Conservation (phyloP, 2,797 vertebrate species). For the Euthynnus affinis region DNA sequence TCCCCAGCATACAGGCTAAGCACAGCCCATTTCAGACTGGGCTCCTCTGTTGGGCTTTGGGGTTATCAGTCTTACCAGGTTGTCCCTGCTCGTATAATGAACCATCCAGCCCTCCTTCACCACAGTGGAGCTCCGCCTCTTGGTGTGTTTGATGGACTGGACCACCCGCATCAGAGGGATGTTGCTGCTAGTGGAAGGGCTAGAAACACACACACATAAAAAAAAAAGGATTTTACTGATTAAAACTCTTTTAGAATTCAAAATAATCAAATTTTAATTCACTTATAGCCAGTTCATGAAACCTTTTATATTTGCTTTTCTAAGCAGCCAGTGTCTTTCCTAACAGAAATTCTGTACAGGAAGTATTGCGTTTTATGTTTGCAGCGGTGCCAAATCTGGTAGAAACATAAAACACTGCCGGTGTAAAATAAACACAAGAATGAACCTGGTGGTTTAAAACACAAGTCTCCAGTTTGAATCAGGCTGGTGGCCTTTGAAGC, state of each 20-base stretch:
- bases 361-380: slow-evolving; percentile 47
- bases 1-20: slow-evolving; percentile 47
- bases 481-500: not conserved
- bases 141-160: slow-evolving; percentile 91
- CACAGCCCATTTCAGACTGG: slow-evolving; percentile 56
- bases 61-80: slow-evolving; percentile 85
- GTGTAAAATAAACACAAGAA: slow-evolving; percentile 38
- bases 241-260: not conserved
- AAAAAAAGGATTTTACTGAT: slow-evolving; percentile 29
- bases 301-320: slow-evolving; percentile 32
- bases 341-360: slow-evolving; percentile 34
- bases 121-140: slow-evolving; percentile 89
- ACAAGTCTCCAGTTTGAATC: slow-evolving; percentile 35
- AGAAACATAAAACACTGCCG: slow-evolving; percentile 43
- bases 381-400: not conserved
- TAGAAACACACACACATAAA: slow-evolving; percentile 59
- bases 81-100: slow-evolving; percentile 90
- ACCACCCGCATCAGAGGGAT: slow-evolving; percentile 92
- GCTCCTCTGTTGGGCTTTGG: slow-evolving; percentile 53
- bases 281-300: slow-evolving; percentile 3
- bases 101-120: slow-evolving; percentile 92
- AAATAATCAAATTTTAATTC: slow-evolving; percentile 1
- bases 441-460: slow-evolving; percentile 36
- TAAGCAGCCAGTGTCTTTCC: slow-evolving; percentile 29
- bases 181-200: slow-evolving; percentile 90